Evolutionary conservation across 2,797 vertebrate species (phyloP), one percentile per base, ranked within the genome.

Genomic region (Stomatorhinus walkeri): DNA sequence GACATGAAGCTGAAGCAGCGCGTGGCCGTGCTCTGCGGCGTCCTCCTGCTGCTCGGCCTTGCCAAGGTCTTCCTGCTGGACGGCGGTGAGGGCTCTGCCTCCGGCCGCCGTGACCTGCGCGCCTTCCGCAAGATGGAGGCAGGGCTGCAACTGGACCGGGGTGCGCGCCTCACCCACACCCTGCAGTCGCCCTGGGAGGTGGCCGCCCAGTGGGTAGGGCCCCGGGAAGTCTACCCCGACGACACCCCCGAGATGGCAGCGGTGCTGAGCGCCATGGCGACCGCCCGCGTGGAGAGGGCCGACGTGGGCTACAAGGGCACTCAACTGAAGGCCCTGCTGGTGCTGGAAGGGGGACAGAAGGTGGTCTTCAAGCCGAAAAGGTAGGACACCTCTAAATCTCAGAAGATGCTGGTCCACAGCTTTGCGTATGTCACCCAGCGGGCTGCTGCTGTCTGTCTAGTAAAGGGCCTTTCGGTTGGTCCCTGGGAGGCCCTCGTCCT

Each of bases 1-100:
- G 94, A 93, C 92, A 99, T 99, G 98, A 99, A 99, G 97, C 96
- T 99, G 90, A 99, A 99, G 95, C 98, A 99, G 96, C 96, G 98
- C 64, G 95, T 99, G 48, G 97, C 98, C 93, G 95, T 99, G 90
- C 94, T 99, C 93, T 97, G 97, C 91, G 96, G 98, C 90, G 97
- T 99, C 88, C 96, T 99, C 0, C 96, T 99, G 92, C 97, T 99
- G 94, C 97, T 99, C 91, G 98, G 98, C 92, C 97, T 99, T 94
- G 98, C 97, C 89, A 99, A 99, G 95, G 97, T 99, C 92, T 98
- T 99, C 94, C 96, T 99, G 92, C 95, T 99, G 89, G 98, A 99
- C 91, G 98, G 98, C 92, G 95, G 98, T 72, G 98, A 99, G 91
- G 97, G 98, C 0, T 98, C 98, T 0, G 97, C 97, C 0, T 95